Percentiles rank a stretch among this genome's conserved stretches.
Evolutionary conservation across 2,888 invertebrate species (phyloP).

Genomic region (Drosophila recens): DNA sequence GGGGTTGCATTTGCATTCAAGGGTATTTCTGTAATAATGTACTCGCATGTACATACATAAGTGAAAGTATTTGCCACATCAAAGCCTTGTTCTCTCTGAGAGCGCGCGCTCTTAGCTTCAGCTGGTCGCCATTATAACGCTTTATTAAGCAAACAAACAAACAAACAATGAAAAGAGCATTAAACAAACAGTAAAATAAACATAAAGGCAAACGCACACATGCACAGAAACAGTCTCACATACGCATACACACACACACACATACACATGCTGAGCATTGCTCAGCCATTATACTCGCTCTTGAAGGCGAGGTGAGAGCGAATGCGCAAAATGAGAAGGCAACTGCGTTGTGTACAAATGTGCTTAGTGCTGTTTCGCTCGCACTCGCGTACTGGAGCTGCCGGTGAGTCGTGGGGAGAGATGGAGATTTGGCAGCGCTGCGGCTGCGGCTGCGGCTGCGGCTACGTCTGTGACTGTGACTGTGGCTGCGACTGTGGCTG

Average conservation of each 20-base stretch:
- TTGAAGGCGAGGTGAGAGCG: conserved; percentile 33
- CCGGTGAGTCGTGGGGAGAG: conserved; percentile 31
- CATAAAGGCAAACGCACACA: conserved; percentile 28
- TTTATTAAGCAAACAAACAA: conserved; percentile 58
- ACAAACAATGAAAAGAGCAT: conserved; percentile 57
- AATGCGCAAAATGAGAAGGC: conserved; percentile 33
- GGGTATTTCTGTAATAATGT: conserved; percentile 8
- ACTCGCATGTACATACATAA: neutral
- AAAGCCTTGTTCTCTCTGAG: conserved; percentile 19
- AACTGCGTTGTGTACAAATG: conserved; percentile 25
- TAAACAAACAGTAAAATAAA: conserved; percentile 56
- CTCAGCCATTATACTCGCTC: conserved; percentile 56
- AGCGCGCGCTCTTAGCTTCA: conserved; percentile 25
- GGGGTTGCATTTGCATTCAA: conserved; percentile 51
- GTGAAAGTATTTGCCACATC: conserved; percentile 17
- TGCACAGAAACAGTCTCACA: neutral
- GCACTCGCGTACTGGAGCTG: conserved; percentile 35
- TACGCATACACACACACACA: neutral
- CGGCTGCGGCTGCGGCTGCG: conserved; percentile 18
- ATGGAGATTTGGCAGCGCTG: conserved; percentile 56
- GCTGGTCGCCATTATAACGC: conserved; percentile 59
- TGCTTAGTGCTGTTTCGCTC: conserved; percentile 42
- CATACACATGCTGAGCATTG: conserved; percentile 24
- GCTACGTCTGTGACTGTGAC: conserved; percentile 32
- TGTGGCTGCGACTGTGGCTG: conserved; percentile 40